These are phyloP conservation scores for Drosophila rhopaloa DNA, from an alignment of 1,140 invertebrate species.

Conservation along the genomic window DNA sequence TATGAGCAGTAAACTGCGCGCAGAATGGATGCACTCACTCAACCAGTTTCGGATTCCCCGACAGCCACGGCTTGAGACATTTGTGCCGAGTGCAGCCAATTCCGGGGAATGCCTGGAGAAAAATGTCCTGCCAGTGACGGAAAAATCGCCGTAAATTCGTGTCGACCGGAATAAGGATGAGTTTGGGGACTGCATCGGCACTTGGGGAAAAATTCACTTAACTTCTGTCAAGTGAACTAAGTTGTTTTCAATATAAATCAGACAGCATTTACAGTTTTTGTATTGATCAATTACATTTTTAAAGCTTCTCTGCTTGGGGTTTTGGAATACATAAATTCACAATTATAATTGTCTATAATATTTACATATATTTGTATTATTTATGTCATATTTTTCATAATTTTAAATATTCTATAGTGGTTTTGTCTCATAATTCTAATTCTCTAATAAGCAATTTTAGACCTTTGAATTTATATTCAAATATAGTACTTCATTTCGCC, in stretches of 20 bases:
- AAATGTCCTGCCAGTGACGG: constrained; percentile 60
- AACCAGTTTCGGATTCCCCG: constrained; percentile 13
- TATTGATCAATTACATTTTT: too few relatives aligned
- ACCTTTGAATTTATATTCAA: too few relatives aligned
- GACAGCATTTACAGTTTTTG: background rate
- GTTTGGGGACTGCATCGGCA: constrained; percentile 5
- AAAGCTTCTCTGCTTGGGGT: too few relatives aligned
- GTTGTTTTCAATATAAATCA: background rate
- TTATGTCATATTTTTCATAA: too few relatives aligned
- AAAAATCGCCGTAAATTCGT: constrained; percentile 73
- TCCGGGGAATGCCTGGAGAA: constrained; percentile 25
- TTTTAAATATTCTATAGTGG: too few relatives aligned
- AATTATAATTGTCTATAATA: too few relatives aligned
- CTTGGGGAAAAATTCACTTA: background rate
- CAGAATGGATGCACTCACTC: constrained; percentile 63
- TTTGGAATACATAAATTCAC: too few relatives aligned
- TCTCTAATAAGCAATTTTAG: too few relatives aligned
- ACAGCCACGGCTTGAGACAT: constrained; percentile 41
- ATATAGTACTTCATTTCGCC: too few relatives aligned
- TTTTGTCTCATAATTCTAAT: too few relatives aligned
- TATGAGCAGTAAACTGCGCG: constrained; percentile 81
- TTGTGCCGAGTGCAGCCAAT: constrained; percentile 34
- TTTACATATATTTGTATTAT: too few relatives aligned
- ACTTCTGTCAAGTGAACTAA: background rate
- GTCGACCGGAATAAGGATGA: constrained; percentile 34